Evolutionary conservation across 2,797 vertebrate genomes (phyloP).

Genomic region (Agapornis canus): DNA sequence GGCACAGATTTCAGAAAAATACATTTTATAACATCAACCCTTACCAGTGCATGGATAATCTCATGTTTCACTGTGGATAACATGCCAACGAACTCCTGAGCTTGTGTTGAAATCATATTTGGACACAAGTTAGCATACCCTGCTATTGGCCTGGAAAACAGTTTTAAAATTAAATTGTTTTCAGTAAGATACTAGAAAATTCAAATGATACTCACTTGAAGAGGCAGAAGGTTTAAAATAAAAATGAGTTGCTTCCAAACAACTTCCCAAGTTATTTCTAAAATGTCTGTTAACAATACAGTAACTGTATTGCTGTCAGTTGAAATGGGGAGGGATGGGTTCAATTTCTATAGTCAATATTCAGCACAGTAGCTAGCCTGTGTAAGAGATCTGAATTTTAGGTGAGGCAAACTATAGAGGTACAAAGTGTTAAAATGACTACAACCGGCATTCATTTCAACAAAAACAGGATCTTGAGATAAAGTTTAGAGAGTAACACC

Average conservation of each 20-base stretch:
- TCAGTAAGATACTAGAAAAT: not conserved
- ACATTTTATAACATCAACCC: not conserved
- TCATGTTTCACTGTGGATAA: conserved; percentile 97
- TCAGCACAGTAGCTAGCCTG: not conserved
- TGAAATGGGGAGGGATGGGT: not conserved
- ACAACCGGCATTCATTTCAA: not conserved
- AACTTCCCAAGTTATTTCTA: not conserved
- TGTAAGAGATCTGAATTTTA: not conserved
- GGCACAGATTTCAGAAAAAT: not conserved
- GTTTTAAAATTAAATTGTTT: not conserved
- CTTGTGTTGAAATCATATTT: conserved; percentile 93
- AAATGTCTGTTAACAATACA: not conserved
- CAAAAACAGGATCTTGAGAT: not conserved
- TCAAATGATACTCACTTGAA: not conserved
- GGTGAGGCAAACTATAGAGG: not conserved
- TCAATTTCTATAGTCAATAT: not conserved
- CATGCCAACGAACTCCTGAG: conserved; percentile 95
- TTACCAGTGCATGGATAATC: conserved; percentile 95
- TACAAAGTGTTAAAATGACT: not conserved
- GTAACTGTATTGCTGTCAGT: not conserved
- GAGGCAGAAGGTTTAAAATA: not conserved
- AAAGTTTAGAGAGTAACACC: not conserved
- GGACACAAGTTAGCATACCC: conserved; percentile 98
- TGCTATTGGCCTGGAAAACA: conserved; percentile 86
- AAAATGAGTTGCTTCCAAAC: not conserved